Percentiles rank a stretch among this genome's conserved stretches.
These are phyloP conservation scores for Puffinus mauretanicus DNA, from an alignment of 2,113 vertebrate species.

Conservation along the genomic window DNA sequence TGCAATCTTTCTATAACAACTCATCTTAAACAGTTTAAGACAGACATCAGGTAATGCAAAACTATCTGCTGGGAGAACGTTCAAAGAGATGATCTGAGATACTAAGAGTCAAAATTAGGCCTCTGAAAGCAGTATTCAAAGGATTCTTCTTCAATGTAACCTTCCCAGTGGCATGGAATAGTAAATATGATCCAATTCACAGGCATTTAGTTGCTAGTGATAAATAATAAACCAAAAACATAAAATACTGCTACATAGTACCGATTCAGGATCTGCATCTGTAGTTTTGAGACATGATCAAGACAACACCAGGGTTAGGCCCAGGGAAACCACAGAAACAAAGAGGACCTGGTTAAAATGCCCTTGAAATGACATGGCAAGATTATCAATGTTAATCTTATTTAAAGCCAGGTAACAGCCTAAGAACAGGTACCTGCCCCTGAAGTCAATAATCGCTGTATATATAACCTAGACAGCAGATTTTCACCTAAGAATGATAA, in stretches of 20 bases:
- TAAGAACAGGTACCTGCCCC: neutral
- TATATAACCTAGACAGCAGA: neutral
- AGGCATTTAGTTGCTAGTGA: neutral
- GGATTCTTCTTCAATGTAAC: neutral
- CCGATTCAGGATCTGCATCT: neutral
- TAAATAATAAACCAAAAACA: neutral
- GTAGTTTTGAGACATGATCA: neutral
- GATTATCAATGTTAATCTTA: neutral
- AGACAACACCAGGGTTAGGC: neutral
- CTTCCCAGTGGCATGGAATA: neutral
- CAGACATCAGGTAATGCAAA: neutral
- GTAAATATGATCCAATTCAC: neutral
- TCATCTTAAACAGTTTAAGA: neutral
- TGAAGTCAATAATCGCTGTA: neutral
- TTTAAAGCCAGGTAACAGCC: neutral
- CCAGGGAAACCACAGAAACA: neutral
- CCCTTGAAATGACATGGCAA: neutral
- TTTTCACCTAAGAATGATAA: neutral
- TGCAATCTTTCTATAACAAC: neutral
- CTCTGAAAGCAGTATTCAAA: neutral
- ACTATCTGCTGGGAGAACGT: neutral
- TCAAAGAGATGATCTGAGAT: neutral
- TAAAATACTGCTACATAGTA: neutral
- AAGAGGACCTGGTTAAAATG: neutral
- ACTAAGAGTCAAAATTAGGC: neutral